Conservation (phyloP, 2,113 vertebrate species). For the Neogale vison region DNA sequence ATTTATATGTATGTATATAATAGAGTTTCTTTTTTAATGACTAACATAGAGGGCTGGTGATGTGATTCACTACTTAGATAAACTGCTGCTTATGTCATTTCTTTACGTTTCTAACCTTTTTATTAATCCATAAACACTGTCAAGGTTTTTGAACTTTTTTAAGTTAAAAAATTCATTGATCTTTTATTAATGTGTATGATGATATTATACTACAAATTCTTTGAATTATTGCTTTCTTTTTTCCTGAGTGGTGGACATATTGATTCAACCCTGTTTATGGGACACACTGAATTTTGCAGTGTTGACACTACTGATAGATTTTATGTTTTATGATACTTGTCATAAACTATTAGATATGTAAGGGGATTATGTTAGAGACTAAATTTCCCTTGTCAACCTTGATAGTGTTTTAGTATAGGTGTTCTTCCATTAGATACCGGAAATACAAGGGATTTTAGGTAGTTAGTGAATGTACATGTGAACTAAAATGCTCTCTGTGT, state of each 20-base stretch:
- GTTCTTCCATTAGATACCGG: conserved; percentile 77
- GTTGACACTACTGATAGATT: neutral
- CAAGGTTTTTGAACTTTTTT: conserved; percentile 77
- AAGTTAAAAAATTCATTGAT: neutral
- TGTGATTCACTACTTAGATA: conserved; percentile 77
- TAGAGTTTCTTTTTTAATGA: conserved; percentile 54
- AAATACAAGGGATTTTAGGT: conserved; percentile 75
- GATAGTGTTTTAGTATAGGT: conserved; percentile 72
- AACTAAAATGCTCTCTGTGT: conserved; percentile 89
- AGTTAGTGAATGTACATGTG: conserved; percentile 83
- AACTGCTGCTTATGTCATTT: conserved; percentile 82
- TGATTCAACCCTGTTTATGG: neutral
- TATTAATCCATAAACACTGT: conserved; percentile 74
- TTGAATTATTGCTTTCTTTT: neutral
- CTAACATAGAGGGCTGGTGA: conserved; percentile 50
- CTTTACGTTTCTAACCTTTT: conserved; percentile 76
- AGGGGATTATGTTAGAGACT: neutral
- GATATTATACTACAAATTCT: neutral
- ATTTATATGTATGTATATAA: conserved; percentile 48
- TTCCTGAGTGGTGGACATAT: neutral
- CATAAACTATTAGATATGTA: neutral
- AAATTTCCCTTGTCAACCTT: conserved; percentile 61
- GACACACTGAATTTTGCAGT: conserved; percentile 20
- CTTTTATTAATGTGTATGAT: conserved; percentile 48
- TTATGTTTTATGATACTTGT: conserved; percentile 35